These are phyloP conservation scores for Crax fasciolata DNA, from an alignment of 2,797 vertebrate species.

Conservation along the genomic window DNA sequence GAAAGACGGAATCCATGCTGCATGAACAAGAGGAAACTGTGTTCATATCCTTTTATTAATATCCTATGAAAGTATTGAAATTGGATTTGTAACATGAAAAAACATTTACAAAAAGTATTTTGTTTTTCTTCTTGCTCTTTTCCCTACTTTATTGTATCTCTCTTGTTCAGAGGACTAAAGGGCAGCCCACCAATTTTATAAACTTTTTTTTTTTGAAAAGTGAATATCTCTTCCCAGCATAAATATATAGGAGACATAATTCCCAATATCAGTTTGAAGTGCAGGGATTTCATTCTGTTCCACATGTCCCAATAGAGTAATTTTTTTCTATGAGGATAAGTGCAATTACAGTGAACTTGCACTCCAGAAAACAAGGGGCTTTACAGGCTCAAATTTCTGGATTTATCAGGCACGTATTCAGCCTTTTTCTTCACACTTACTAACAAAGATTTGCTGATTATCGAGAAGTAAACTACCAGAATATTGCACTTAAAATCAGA, in stretches of 20 bases:
- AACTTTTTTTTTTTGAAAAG: neutral
- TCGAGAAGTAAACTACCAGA: neutral
- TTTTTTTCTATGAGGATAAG: neutral
- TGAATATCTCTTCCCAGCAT: neutral
- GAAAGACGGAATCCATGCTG: neutral
- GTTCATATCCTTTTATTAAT: neutral
- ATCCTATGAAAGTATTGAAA: neutral
- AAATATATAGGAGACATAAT: neutral
- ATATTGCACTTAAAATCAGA: neutral
- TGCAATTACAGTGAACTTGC: neutral
- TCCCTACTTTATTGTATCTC: neutral
- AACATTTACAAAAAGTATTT: neutral
- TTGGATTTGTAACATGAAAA: neutral
- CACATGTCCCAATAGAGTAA: neutral
- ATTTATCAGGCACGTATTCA: neutral
- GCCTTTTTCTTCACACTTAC: neutral
- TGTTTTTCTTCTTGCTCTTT: neutral
- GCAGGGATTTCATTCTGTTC: neutral
- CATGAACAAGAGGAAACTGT: neutral
- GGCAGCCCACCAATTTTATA: slow-evolving; percentile 26
- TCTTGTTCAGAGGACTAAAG: neutral
- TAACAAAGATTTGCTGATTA: neutral
- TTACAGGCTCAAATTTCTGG: neutral
- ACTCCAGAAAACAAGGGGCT: neutral
- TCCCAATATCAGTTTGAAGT: neutral